phyloP scores from a whole-genome alignment of 1,140 invertebrate species.

The Hylaeus anthracinus region DNA sequence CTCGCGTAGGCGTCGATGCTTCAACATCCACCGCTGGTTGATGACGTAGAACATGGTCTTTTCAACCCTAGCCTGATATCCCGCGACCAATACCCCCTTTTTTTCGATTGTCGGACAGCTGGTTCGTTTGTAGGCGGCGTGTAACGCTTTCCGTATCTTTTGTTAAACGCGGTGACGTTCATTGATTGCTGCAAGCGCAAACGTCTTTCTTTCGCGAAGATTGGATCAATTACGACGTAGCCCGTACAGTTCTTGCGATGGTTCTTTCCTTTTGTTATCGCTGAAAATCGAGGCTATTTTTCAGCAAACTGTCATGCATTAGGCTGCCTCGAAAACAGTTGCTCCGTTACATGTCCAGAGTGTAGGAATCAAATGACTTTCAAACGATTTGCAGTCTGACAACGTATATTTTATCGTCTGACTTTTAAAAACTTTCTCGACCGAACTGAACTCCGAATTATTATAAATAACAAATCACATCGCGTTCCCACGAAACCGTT shows the following conservation, averaged over 20 bases:
- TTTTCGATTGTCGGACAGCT: conserved; percentile 33
- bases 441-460: too few species aligned
- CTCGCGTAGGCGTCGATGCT: conserved; percentile 53
- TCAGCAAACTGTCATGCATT: too few species aligned
- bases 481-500: too few species aligned
- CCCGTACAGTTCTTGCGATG: not conserved
- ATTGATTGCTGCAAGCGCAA: not conserved
- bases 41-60: conserved; percentile 35
- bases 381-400: too few species aligned
- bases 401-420: too few species aligned
- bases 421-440: too few species aligned
- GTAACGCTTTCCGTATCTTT: not conserved
- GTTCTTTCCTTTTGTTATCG: not conserved
- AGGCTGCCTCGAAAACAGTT: too few species aligned
- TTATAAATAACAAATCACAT: too few species aligned
- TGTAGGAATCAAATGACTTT: too few species aligned
- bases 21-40: conserved; percentile 58
- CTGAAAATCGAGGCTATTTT: not conserved
- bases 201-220: not conserved
- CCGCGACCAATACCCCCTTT: conserved; percentile 50
- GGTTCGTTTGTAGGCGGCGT: conserved; percentile 17
- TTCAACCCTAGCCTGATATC: conserved; percentile 35
- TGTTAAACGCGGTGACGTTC: conserved; percentile 2
- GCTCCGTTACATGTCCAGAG: too few species aligned
- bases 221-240: not conserved